phyloP scores from a whole-genome alignment of 2,888 invertebrate genomes.

The Podabrus alpinus region DNA sequence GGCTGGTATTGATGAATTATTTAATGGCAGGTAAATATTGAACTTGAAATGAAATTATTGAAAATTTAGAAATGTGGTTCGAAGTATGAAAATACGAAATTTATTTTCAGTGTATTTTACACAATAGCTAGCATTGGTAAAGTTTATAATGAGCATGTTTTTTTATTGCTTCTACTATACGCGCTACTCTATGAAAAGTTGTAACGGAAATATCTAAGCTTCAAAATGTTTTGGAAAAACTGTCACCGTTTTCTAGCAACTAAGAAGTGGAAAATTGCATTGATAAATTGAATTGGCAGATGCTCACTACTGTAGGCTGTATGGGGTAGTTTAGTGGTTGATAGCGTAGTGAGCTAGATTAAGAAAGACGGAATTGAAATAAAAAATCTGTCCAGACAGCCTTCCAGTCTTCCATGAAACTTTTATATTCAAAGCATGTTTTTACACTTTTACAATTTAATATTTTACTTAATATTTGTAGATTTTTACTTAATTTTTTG shows the following conservation, averaged over 20 bases:
- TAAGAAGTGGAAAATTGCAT: not conserved
- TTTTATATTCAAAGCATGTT: not conserved
- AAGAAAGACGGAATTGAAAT: not conserved
- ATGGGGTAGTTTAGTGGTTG: not conserved
- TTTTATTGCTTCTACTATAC: not conserved
- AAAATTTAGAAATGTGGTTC: not conserved
- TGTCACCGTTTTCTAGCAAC: not conserved
- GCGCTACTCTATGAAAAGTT: not conserved
- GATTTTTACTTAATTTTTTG: not conserved
- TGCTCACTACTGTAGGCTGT: not conserved
- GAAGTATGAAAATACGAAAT: no score
- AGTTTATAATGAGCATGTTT: no score
- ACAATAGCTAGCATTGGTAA: no score
- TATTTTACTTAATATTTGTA: no score
- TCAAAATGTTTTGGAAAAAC: not conserved
- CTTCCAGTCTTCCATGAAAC: not conserved
- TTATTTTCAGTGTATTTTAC: no score
- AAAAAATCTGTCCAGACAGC: not conserved
- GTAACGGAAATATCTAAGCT: not conserved
- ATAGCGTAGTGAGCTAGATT: not conserved
- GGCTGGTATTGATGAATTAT: not conserved
- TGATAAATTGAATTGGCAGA: not conserved
- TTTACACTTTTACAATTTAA: not conserved
- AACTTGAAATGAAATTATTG: not conserved
- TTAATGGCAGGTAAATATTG: not conserved